A percentile compares a stretch with the other conserved stretches of the same genome.
These are phyloP conservation scores for Vidua macroura DNA, from an alignment of 2,113 vertebrate species.

Conservation along the genomic window DNA sequence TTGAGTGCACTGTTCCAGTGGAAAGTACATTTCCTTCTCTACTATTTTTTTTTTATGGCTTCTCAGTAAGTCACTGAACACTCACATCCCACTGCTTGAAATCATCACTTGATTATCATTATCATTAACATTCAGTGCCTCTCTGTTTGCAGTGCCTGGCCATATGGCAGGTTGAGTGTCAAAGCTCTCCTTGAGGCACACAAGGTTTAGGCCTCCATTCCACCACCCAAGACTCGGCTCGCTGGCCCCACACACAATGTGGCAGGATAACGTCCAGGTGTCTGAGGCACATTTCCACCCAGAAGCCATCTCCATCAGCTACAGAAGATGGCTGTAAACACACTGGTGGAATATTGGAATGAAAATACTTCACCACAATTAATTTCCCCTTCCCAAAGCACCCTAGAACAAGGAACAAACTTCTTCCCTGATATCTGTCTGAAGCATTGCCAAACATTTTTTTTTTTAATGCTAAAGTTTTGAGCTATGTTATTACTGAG, in stretches of 20 bases:
- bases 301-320: neutral
- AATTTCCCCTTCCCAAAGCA: neutral
- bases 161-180: neutral
- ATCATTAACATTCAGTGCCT: neutral
- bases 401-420: neutral
- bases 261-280: fast-evolving
- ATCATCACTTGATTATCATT: neutral
- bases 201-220: neutral
- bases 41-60: neutral
- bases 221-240: neutral
- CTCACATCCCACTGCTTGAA: neutral
- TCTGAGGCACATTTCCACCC: neutral
- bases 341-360: neutral
- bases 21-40: neutral
- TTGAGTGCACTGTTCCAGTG: neutral
- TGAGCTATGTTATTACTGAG: too few species aligned
- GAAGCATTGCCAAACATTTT: neutral
- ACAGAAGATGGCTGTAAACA: neutral
- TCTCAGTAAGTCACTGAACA: neutral
- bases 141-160: neutral
- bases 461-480: neutral
- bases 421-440: neutral
- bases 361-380: neutral
- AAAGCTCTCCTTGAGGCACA: neutral
- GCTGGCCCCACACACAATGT: fast-evolving